Evolutionary conservation across 2,113 vertebrate genomes (phyloP), one percentile per base, ranked within the genome.

Genomic region (Neomonachus schauinslandi): DNA sequence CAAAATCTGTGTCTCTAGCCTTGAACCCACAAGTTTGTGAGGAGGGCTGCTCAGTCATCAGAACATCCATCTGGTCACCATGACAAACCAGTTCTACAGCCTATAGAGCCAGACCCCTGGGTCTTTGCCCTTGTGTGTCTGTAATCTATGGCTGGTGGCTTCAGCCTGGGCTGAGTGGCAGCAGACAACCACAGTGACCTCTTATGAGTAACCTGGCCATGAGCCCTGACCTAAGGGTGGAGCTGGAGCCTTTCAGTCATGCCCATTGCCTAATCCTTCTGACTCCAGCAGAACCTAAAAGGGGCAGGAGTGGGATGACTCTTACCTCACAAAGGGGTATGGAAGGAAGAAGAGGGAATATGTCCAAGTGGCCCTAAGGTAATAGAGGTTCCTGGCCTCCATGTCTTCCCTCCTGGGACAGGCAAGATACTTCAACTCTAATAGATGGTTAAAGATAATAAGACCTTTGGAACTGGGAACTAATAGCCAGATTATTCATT

Each of bases 161-260:
- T 93, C 24, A 42, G 65, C n/a, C 69, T 61, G 42, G 31, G 77
- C 71, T 77, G 18, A 74, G 61, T 4, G 31, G 71, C 53, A 90
- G 67, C 26, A 96, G 92, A 39, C 90, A 95, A 61, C 22, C 88
- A 55, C 67, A 53, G 69, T 98, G 94, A 98, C 96, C 97, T 97
- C 88, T 97, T 91, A 65, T 91, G 96, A 97, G 88, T 92, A 96
- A 94, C 76, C 94, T 94, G 95, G 97, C 97, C 11, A 0, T 57
- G 31, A 95, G 96, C 97, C 95, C 93, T 97, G 95, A 95, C 95
- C 97, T 83, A 57, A 71, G 96, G 96, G 94, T 93, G 93, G 88
- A 96, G 91, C 88, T 89, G 89, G 53, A 61, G 13, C 71, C 76
- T 84, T 92, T 76, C 93, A 88, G 77, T 96, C 89, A 95, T 76